A percentile compares a stretch with the other conserved stretches of the same genome.
Evolutionary conservation across 2,113 vertebrate species (phyloP).

Genomic region (Pituophis catenifer): DNA sequence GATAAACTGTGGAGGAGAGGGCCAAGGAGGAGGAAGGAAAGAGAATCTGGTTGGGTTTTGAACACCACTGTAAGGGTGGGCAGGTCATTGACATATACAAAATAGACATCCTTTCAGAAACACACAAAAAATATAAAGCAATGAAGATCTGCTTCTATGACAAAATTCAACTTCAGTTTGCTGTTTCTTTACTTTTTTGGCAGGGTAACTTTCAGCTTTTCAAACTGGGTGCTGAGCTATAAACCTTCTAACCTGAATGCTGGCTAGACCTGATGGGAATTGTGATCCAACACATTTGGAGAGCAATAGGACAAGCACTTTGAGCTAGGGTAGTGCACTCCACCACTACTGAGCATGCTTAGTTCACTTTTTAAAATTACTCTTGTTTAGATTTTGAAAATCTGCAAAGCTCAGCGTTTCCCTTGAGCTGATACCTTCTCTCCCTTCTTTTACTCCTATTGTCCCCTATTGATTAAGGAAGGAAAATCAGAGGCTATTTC

Average conservation of each 20-base stretch:
- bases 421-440: background rate
- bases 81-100: background rate
- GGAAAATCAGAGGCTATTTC: no score
- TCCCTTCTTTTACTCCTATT: background rate
- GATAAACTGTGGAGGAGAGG: background rate
- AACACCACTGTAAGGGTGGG: no score
- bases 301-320: background rate
- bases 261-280: background rate
- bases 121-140: background rate
- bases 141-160: background rate
- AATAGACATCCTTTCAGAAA: background rate
- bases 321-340: background rate
- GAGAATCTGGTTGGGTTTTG: background rate
- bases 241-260: background rate
- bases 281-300: background rate
- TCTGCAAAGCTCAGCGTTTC: background rate
- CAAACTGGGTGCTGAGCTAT: background rate
- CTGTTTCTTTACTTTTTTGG: background rate
- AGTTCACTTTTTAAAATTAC: background rate
- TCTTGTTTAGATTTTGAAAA: background rate
- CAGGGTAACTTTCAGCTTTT: background rate
- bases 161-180: background rate
- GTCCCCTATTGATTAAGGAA: no score
- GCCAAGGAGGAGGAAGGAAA: background rate
- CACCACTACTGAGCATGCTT: background rate